Evolutionary conservation across 2,888 invertebrate genomes (phyloP).

Genomic region (Drosophila villosipedis): DNA sequence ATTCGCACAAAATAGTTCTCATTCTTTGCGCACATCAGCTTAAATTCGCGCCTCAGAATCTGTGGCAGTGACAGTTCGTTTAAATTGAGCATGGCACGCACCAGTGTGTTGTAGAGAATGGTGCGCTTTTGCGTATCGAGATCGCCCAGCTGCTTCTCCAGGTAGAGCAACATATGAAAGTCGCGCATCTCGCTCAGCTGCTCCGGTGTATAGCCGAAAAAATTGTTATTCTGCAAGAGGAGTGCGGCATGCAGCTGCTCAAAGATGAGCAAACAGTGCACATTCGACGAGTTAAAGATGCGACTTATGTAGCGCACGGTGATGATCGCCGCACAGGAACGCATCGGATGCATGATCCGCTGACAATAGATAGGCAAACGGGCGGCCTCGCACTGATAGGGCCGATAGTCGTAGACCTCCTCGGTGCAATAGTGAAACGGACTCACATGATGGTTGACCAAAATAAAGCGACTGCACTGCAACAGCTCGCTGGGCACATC

Average conservation of each 20-base stretch:
- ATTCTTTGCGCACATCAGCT: constrained; percentile 45
- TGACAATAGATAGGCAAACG: constrained; percentile 47
- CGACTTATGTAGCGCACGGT: constrained; percentile 28
- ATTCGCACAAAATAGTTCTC: constrained; percentile 22
- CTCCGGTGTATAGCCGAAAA: not conserved
- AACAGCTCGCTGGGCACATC: constrained; percentile 47
- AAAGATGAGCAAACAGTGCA: constrained; percentile 25
- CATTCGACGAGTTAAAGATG: constrained; percentile 11
- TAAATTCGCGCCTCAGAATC: constrained; percentile 57
- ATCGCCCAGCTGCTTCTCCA: constrained; percentile 35
- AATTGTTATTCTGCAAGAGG: constrained; percentile 44
- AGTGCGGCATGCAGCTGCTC: constrained; percentile 57
- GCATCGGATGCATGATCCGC: constrained; percentile 35
- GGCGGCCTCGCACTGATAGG: constrained; percentile 34
- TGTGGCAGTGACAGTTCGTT: constrained; percentile 40
- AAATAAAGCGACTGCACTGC: constrained; percentile 41
- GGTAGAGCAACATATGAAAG: constrained; percentile 28
- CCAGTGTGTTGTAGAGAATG: constrained; percentile 20
- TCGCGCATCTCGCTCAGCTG: constrained; percentile 15
- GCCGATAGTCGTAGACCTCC: constrained; percentile 52
- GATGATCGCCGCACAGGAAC: constrained; percentile 53
- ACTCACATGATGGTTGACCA: constrained; percentile 63
- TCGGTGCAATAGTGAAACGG: constrained; percentile 48
- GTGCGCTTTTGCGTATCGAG: constrained; percentile 19
- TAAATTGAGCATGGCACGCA: constrained; percentile 38